Conservation (phyloP, 2,797 vertebrate genomes). For the Pseudocheirus occidentalis region DNA sequence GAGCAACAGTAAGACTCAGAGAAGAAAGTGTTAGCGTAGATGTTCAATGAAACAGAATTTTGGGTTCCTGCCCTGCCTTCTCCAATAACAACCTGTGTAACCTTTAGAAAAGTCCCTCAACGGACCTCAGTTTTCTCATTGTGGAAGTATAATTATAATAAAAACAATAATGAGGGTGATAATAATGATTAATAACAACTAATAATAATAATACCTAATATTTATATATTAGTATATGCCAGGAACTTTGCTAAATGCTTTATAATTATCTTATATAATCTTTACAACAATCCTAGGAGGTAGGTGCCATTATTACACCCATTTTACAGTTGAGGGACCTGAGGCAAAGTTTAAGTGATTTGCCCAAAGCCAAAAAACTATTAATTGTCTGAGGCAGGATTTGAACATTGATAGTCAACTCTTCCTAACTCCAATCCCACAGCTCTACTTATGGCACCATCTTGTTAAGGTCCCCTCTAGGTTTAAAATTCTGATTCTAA, state of each 20-base stretch:
- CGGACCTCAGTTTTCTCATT: background rate
- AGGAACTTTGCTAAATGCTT: background rate
- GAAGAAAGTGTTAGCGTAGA: background rate
- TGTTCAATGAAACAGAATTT: background rate
- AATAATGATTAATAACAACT: background rate
- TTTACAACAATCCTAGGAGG: background rate
- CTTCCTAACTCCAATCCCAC: background rate
- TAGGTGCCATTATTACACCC: background rate
- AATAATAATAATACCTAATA: background rate
- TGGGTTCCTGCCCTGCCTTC: background rate
- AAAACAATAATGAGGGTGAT: background rate
- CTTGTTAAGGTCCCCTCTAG: background rate
- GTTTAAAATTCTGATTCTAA: background rate
- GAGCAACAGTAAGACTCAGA: background rate
- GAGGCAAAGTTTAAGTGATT: background rate
- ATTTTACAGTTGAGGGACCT: background rate
- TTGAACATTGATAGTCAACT: background rate
- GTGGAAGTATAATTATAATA: background rate
- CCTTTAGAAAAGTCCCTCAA: background rate
- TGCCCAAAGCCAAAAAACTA: background rate
- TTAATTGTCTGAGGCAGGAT: background rate
- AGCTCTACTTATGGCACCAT: background rate
- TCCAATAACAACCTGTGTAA: background rate
- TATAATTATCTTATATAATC: background rate
- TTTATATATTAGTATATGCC: background rate